Evolutionary conservation across 1,140 invertebrate genomes (phyloP), one percentile per base, ranked within the genome.

Genomic region (Zaprionus nigranus): DNA sequence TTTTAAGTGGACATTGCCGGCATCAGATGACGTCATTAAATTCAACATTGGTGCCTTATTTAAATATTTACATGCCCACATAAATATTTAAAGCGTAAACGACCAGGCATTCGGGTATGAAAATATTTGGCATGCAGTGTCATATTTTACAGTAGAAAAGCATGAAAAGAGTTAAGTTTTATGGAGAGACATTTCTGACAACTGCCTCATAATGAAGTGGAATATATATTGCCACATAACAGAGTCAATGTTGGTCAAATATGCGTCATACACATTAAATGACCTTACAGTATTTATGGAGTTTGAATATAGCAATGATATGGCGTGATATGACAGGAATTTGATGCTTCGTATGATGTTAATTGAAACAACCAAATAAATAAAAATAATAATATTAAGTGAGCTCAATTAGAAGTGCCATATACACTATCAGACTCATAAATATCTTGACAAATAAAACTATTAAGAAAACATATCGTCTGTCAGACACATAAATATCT

Each of bases 1-100:
- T 24, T 13, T 51, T 2, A 24, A 51, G 20, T 51, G 46, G 46
- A 51, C 46, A 51, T 51, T 4, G 46, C 46, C 9, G 20, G 20
- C 46, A 24, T 51, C 46, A 51, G 12, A 51, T 51, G 46, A 51
- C 46, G 46, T 24, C 46, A 51, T 51, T 12, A 51, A 51, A 51
- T 24, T 24, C 3, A 12, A 51, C 22, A 22, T 51, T 13, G 11
- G 3, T 49, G 20, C 46, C 20, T 49, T 22, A 49, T 51, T 51
- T 51, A 24, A 51, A 51, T 51, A 51, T 51, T 20, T 51, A 22
- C 46, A 24, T 2, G n/a, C n/a, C 9, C 20, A 51, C 3, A 51
- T 22, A 51, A 24, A 51, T 20, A 13, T 22, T 51, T 51, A 13
- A 12, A 13, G 46, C 5, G 20, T 7, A 17, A 46, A 46, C 40